These are phyloP conservation scores for Drosophila picticornis DNA, from an alignment of 2,888 invertebrate species.

Conservation along the genomic window DNA sequence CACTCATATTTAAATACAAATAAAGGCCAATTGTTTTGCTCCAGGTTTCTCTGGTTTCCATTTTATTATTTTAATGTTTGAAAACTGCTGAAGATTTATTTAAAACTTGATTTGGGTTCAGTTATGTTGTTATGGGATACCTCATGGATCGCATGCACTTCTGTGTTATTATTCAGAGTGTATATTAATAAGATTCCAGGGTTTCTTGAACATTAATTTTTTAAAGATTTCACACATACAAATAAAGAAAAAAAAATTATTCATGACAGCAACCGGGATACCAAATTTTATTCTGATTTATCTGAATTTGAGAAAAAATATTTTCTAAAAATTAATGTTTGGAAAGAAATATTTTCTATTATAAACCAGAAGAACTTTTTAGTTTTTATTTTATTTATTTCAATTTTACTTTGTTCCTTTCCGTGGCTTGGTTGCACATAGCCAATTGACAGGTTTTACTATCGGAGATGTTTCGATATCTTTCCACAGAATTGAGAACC, in stretches of 20 bases:
- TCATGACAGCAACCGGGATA: neutral
- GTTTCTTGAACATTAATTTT: neutral
- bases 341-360: too few relatives aligned
- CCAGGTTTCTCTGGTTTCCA: neutral
- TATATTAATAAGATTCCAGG: too few relatives aligned
- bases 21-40: too few relatives aligned
- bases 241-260: neutral
- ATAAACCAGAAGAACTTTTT: neutral
- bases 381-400: too few relatives aligned
- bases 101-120: neutral
- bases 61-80: neutral
- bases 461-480: neutral
- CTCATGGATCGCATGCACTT: neutral
- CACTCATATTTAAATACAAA: too few relatives aligned
- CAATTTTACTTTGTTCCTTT: too few relatives aligned
- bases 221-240: neutral
- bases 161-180: neutral
- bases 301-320: neutral
- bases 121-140: neutral
- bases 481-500: neutral
- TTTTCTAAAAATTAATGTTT: neutral
- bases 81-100: neutral
- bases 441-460: neutral
- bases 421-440: neutral
- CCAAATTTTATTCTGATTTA: neutral